Conservation (phyloP, 2,797 vertebrate species). For the Cygnus olor region DNA sequence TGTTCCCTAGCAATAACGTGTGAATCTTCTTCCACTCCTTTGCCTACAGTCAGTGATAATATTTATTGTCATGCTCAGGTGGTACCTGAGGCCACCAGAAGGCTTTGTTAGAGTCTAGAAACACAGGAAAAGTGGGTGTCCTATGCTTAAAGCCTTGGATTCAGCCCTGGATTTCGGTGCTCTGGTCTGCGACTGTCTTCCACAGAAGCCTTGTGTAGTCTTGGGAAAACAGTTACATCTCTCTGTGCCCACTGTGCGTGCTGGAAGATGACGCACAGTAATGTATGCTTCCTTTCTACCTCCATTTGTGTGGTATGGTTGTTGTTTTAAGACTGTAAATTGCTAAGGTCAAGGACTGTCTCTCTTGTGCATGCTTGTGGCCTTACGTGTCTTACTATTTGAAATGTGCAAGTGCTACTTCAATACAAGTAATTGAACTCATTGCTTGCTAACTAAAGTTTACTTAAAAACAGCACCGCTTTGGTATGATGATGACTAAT, state of each 20-base stretch:
- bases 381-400: background rate
- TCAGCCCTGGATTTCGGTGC: background rate
- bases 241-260: fast-evolving
- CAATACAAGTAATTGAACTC: background rate
- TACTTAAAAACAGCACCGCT: background rate
- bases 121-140: fast-evolving
- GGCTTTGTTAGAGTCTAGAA: background rate
- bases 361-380: background rate
- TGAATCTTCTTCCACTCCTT: background rate
- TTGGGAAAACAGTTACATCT: background rate
- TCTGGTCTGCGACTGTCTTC: background rate
- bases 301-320: background rate
- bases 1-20: background rate
- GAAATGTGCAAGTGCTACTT: background rate
- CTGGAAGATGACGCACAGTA: background rate
- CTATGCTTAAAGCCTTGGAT: background rate
- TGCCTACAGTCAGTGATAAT: background rate
- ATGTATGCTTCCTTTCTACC: background rate
- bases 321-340: background rate
- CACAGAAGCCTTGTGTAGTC: background rate
- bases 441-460: background rate
- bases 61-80: background rate
- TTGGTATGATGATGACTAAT: background rate
- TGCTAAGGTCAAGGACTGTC: background rate
- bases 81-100: background rate